Base-by-base conservation (phyloP, 2,797 vertebrate species). In the Salmo trutta region DNA sequence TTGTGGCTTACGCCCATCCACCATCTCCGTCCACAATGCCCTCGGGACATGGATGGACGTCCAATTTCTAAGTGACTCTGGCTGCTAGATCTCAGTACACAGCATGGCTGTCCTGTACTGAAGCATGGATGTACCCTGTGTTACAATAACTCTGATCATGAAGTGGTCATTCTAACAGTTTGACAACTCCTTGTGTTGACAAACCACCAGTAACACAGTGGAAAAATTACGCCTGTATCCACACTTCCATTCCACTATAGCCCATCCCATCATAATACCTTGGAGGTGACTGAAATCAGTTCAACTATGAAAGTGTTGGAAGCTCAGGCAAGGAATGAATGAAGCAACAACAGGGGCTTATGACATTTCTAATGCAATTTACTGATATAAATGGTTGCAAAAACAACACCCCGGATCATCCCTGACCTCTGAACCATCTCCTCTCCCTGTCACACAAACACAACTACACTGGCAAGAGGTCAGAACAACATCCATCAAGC, bases 401-500 rank as follows among this genome's bases (percentile, higher is more conserved):
- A 36, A 56, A 56, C 54, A 56, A n/a, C 17, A 1, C 19, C 41
- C 2, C 41, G 24, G 64, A 65, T 65, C 64, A 24, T 24, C 64
- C 64, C 12, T 15, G 64, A 65, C 21, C 64, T 65, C 27, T 65
- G 21, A 65, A 7, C 19, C 59, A n/a, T 24, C 59, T 19, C 14
- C 64, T 4, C 21, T 65, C 21, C 3, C 64, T 66, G 21, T 24
- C 21, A 66, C 3, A 14, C 64, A 66, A 29, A 31, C 24, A 29
- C 8, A 24, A 66, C 21, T 16, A 29, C 14, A 29, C 24, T 27
- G 27, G 2, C 10, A 75, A 21, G 33, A 1, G 5, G 24, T 27
- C 21, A 16, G 73, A 54, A n/a, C 15, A 29, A 17, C 79, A 74
- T 62, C n/a, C 76, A 51, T 56, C 53, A 41, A 6, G 24, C 64